These are phyloP conservation scores for Anastrepha obliqua DNA, from an alignment of 1,140 invertebrate genomes.

Conservation along the genomic window DNA sequence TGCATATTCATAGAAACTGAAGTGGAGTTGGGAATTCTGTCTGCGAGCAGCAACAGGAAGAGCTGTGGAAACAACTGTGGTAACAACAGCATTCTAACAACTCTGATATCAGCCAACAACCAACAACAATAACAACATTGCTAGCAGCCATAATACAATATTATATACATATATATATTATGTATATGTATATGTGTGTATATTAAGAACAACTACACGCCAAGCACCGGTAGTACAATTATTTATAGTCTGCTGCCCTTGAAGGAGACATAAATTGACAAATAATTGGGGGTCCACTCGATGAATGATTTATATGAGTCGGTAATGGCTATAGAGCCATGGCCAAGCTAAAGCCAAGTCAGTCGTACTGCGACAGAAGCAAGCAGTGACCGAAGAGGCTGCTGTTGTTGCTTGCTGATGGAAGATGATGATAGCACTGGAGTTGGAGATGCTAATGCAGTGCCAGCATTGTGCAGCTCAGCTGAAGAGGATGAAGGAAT, in stretches of 20 bases:
- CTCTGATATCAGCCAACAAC: not conserved
- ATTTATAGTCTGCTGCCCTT: constrained; percentile 61
- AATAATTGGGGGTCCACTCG: constrained; percentile 60
- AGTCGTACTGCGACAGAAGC: not conserved
- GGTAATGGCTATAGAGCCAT: constrained; percentile 55
- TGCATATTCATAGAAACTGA: not conserved
- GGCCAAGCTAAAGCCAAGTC: constrained; percentile 2
- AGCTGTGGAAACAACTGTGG: not conserved
- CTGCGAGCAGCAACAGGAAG: not conserved
- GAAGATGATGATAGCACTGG: constrained; percentile 38
- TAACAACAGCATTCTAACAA: constrained; percentile 33
- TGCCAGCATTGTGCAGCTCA: not conserved
- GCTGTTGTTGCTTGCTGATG: constrained; percentile 1
- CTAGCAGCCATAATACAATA: not conserved
- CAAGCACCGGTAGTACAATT: constrained; percentile 56
- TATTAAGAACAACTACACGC: not conserved
- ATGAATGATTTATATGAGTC: constrained; percentile 58
- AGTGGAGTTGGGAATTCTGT: not conserved
- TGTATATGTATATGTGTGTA: no score
- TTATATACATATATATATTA: not conserved
- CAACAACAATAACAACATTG: not conserved
- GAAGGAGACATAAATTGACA: constrained; percentile 62
- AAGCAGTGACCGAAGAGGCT: not conserved
- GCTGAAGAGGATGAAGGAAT: not conserved
- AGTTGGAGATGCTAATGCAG: constrained; percentile 23